Percentiles rank a stretch among this genome's conserved stretches.
Evolutionary conservation across 1,140 invertebrate species (phyloP).

Genomic region (Drosophila albomicans): DNA sequence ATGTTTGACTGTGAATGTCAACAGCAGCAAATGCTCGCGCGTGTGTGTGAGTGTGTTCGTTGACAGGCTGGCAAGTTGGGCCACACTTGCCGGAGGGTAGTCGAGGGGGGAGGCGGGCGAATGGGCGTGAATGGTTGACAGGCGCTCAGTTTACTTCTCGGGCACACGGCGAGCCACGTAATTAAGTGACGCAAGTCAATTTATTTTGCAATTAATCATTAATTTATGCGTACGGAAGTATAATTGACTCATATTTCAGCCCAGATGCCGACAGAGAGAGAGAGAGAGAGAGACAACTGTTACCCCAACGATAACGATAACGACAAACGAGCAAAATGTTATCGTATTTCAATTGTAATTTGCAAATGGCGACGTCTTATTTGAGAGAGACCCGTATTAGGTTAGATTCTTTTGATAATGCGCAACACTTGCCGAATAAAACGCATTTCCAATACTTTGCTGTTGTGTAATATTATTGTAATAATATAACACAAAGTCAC

Average conservation of each 20-base stretch:
- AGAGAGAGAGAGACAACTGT: background rate
- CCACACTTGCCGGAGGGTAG: slow-evolving; percentile 6
- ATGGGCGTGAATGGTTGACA: slow-evolving; percentile 32
- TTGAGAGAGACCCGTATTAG: background rate
- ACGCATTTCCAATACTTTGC: background rate
- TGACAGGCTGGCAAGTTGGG: slow-evolving; percentile 54
- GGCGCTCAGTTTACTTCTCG: slow-evolving; percentile 43
- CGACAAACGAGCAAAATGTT: slow-evolving; percentile 18
- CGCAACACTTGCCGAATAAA: background rate
- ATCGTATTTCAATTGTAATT: slow-evolving; percentile 47
- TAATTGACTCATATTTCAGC: slow-evolving; percentile 81
- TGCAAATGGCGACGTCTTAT: slow-evolving; percentile 19
- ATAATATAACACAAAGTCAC: background rate
- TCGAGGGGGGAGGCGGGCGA: background rate
- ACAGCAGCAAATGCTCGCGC: slow-evolving; percentile 51
- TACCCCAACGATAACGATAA: slow-evolving; percentile 3
- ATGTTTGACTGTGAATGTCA: slow-evolving; percentile 84
- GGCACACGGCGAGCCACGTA: slow-evolving; percentile 55
- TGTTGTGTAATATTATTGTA: slow-evolving; percentile 18
- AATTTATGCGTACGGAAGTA: slow-evolving; percentile 82
- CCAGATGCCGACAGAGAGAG: slow-evolving; percentile 31
- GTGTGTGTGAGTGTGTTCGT: slow-evolving; percentile 42
- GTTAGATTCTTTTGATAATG: slow-evolving; percentile 11
- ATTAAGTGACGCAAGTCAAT: slow-evolving; percentile 84
- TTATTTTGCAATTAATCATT: slow-evolving; percentile 84